Evolutionary conservation across 2,113 vertebrate species (phyloP), one percentile per base, ranked within the genome.

Genomic region (Butastur rufipennis): DNA sequence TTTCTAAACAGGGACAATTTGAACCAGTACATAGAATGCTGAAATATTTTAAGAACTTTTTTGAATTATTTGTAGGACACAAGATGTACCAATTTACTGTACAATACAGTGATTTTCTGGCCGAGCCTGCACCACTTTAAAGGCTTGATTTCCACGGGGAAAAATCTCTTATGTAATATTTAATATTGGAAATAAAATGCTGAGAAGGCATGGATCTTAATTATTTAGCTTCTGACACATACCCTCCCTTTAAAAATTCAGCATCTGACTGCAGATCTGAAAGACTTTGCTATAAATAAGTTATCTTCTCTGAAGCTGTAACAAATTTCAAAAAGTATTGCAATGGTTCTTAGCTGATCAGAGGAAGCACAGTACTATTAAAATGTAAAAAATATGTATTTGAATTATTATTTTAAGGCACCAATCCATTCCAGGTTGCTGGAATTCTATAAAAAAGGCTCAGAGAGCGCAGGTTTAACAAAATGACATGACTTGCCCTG

Each of bases 181-280:
- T 79, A 97, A 97, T 97, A 96, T 97, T 89, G 92, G 93, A 97
- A 97, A 97, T 96, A 97, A 97, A 97, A 97, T 90, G 96, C 97
- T 97, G 95, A 97, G 94, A 45, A 92, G 83, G 96, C 97, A 96
- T 6, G 47, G 92, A 93, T 63, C 93, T 97, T 97, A 97, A 97
- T 97, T 97, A 97, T 97, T 97, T 97, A 97, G 90, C 21, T 97
- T 91, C 95, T 97, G 96, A 97, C 95, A 97, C 90, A 75, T 92
- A 96, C 73, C 86, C 91, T 95, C 82, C 95, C 86, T 97, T 97
- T 97, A 97, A 97, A 97, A 97, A 97, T 97, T 97, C 94, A 97
- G 93, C 7, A 17, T 95, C 97, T 96, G 80, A 91, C 95, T 96
- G 93, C 93, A 97, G 96, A 97, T 97, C 93, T 96, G 42, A 97